Conservation (phyloP, 2,888 invertebrate species). For the Tribolium freemani region DNA sequence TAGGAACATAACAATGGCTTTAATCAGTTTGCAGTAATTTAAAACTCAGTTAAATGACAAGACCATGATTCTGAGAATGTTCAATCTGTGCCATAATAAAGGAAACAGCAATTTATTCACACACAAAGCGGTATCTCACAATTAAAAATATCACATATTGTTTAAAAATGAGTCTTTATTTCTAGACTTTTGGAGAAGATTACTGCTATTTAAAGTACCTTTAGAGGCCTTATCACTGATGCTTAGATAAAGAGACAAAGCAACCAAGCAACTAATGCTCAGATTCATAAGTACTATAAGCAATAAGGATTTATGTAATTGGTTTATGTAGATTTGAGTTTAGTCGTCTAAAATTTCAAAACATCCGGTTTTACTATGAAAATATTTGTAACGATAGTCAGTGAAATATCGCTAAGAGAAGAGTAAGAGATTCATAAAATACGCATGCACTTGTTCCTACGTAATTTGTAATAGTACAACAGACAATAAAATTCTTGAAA, state of each 20-base stretch:
- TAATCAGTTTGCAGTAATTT: background rate
- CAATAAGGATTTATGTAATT: too few relatives aligned
- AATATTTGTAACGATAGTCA: background rate
- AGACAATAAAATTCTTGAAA: background rate
- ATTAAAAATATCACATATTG: background rate
- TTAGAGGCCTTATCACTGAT: too few relatives aligned
- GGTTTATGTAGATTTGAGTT: too few relatives aligned
- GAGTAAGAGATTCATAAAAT: background rate
- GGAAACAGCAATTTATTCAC: background rate
- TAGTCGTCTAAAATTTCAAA: too few relatives aligned
- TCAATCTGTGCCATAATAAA: background rate
- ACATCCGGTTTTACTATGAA: background rate
- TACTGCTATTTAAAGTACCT: too few relatives aligned
- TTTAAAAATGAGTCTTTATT: background rate
- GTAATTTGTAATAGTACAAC: background rate
- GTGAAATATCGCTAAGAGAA: background rate
- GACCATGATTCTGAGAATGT: slow-evolving; percentile 1
- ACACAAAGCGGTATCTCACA: background rate
- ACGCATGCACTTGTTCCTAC: background rate
- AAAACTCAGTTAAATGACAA: background rate
- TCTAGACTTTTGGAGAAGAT: too few relatives aligned
- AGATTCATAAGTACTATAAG: too few relatives aligned
- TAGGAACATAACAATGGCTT: background rate
- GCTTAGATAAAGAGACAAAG: too few relatives aligned
- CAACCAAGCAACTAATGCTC: too few relatives aligned